phyloP scores from a whole-genome alignment of 2,888 invertebrate species.

The Alviniconcha strummeri region DNA sequence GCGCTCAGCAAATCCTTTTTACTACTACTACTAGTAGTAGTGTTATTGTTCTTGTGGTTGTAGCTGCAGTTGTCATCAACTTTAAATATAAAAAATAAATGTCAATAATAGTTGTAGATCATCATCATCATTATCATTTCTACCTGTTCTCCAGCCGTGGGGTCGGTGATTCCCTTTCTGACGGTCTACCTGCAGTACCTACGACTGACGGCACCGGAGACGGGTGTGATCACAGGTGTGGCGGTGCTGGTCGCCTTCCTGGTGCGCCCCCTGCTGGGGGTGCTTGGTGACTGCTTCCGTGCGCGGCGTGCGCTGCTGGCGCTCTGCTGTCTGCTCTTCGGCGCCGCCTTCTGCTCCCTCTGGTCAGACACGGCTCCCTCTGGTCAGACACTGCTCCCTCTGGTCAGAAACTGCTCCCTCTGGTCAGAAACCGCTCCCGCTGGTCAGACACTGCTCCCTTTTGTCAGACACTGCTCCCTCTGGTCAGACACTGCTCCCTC shows the following conservation, averaged over 20 bases:
- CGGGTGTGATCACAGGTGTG: slow-evolving; percentile 42
- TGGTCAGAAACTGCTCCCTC: too few relatives aligned
- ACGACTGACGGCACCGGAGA: slow-evolving; percentile 40
- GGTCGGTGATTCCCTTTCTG: slow-evolving; percentile 41
- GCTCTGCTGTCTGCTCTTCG: slow-evolving; percentile 39
- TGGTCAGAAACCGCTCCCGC: too few relatives aligned
- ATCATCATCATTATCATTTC: neutral
- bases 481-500: too few relatives aligned
- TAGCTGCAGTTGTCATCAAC: too few relatives aligned
- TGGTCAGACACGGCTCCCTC: slow-evolving; percentile 6
- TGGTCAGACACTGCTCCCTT: too few relatives aligned
- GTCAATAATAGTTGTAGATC: neutral
- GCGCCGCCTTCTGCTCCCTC: slow-evolving; percentile 27
- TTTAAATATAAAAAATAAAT: neutral
- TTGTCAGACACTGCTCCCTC: too few relatives aligned
- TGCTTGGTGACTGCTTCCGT: slow-evolving; percentile 37
- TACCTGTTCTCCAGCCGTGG: slow-evolving; percentile 33
- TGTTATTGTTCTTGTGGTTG: neutral
- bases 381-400: too few relatives aligned
- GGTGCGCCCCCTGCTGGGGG: slow-evolving; percentile 36
- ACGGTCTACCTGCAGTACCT: slow-evolving; percentile 41
- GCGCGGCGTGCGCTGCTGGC: slow-evolving; percentile 34
- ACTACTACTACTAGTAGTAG: neutral
- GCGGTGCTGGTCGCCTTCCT: slow-evolving; percentile 36
- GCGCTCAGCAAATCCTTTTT: too few relatives aligned